phyloP scores from a whole-genome alignment of 2,113 vertebrate genomes.

The Alouatta palliata region DNA sequence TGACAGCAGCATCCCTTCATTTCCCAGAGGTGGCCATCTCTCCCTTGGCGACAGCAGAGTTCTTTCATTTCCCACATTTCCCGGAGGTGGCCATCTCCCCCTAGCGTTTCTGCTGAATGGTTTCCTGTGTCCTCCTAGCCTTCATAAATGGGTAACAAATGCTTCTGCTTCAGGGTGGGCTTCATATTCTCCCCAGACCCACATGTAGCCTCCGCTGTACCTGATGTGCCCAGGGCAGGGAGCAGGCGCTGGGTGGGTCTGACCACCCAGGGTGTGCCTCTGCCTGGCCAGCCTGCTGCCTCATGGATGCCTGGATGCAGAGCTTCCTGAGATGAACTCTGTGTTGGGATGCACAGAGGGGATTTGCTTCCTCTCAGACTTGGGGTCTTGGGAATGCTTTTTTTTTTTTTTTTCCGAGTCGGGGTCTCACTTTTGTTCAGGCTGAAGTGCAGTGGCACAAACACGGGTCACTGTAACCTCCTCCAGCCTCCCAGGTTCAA shows the following conservation, averaged over 20 bases:
- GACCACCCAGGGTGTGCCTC: background rate
- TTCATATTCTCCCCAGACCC: background rate
- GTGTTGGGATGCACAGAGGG: rapidly evolving
- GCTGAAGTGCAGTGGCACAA: too few species aligned
- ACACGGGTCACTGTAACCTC: too few species aligned
- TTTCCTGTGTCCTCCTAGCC: background rate
- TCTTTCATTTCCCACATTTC: background rate
- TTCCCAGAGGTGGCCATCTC: background rate
- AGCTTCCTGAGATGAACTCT: background rate
- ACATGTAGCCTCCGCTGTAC: background rate
- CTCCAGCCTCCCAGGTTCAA: too few species aligned
- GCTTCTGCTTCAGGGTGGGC: background rate
- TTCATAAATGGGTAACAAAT: background rate
- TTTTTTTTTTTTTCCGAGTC: too few species aligned
- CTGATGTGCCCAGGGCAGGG: background rate
- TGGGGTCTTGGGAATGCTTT: background rate
- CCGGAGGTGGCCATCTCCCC: background rate
- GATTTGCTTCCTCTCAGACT: background rate
- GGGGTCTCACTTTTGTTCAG: too few species aligned
- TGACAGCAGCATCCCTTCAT: too few species aligned
- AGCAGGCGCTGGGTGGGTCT: background rate
- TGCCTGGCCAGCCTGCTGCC: too few species aligned
- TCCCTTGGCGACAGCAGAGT: too few species aligned
- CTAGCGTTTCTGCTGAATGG: background rate
- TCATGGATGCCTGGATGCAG: background rate